Conservation (phyloP, 2,888 invertebrate genomes). For the Torymus tubicola region DNA sequence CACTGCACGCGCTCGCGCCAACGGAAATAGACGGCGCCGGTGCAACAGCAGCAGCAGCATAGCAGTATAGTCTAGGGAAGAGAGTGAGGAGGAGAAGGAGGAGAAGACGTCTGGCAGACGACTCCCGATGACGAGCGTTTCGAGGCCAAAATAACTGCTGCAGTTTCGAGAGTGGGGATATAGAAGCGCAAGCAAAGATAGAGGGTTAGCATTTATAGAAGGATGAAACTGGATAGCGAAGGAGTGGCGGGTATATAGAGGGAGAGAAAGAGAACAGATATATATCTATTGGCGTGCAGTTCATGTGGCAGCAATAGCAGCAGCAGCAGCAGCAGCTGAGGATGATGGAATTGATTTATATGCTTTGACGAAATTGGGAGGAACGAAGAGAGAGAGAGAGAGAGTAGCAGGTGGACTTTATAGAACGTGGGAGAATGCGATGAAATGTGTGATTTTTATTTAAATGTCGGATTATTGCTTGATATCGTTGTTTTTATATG, state of each 20-base stretch:
- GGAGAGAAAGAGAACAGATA: background rate
- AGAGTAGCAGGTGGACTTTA: too few species aligned
- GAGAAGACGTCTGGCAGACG: constrained; percentile 10
- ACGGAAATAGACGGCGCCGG: constrained; percentile 45
- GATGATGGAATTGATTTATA: too few species aligned
- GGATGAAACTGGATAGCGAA: constrained; percentile 3
- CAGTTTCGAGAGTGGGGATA: too few species aligned
- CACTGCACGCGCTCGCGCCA: constrained; percentile 22
- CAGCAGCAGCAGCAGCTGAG: too few species aligned
- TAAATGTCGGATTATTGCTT: too few species aligned
- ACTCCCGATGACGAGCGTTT: constrained; percentile 20
- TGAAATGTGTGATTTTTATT: too few species aligned
- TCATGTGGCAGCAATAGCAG: too few species aligned
- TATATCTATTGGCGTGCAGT: background rate
- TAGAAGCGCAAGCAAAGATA: background rate
- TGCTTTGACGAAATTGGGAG: too few species aligned
- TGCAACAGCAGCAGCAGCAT: background rate
- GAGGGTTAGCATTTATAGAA: constrained; percentile 41
- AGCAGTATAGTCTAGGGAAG: too few species aligned
- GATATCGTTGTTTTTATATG: too few species aligned
- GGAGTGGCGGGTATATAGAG: background rate
- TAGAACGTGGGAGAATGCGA: too few species aligned
- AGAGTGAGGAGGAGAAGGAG: constrained; percentile 2
- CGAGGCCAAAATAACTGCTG: constrained; percentile 31
- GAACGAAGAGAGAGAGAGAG: too few species aligned